Conservation (phyloP, 1,140 invertebrate genomes). For the Mycetomoellerius zeteki region DNA sequence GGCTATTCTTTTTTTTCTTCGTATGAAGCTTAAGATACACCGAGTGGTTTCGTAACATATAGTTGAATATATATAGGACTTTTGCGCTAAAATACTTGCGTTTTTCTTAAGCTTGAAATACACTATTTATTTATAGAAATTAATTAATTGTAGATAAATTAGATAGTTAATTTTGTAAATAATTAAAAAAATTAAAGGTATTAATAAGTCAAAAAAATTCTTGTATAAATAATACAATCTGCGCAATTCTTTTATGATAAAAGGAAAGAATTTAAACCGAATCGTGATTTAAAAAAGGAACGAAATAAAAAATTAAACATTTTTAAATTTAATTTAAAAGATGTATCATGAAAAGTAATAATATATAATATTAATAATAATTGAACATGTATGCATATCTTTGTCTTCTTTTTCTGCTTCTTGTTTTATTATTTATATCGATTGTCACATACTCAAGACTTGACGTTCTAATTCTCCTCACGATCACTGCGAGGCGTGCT, state of each 20-base stretch:
- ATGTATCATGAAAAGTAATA: slow-evolving; percentile 5
- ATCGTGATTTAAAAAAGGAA: background rate
- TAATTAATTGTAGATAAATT: background rate
- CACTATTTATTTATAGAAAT: background rate
- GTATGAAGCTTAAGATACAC: background rate
- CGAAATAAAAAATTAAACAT: background rate
- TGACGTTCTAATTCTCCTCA: slow-evolving; percentile 4
- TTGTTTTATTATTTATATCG: background rate
- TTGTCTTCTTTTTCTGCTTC: background rate
- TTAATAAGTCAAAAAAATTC: background rate
- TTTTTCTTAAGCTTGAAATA: background rate
- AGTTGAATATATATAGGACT: background rate
- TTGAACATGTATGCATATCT: background rate
- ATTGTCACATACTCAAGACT: background rate
- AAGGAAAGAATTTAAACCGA: background rate
- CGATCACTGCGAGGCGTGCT: background rate
- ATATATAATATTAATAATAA: slow-evolving; percentile 18
- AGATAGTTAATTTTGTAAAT: background rate
- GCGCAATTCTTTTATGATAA: background rate
- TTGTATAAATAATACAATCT: background rate
- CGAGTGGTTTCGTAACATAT: background rate
- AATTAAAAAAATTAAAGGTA: background rate
- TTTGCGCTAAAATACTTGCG: background rate
- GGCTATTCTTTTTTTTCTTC: slow-evolving; percentile 1
- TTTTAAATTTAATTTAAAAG: background rate